These are phyloP conservation scores for Nyctalus aviator DNA, from an alignment of 2,797 vertebrate species.

Conservation along the genomic window DNA sequence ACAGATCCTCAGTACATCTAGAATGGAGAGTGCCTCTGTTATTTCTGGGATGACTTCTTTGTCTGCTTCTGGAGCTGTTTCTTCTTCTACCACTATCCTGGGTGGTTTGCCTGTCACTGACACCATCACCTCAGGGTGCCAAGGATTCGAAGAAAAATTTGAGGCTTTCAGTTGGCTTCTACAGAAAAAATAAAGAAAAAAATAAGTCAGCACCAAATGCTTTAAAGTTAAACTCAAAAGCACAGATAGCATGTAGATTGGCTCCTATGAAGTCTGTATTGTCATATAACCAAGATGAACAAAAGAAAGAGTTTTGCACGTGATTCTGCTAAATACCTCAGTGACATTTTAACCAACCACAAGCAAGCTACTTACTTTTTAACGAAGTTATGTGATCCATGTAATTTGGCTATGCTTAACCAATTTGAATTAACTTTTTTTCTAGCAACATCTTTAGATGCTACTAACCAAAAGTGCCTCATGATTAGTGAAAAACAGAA, in stretches of 20 bases:
- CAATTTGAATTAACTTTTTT: constrained; percentile 41
- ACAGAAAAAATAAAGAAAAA: constrained; percentile 30
- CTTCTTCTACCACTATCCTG: not conserved
- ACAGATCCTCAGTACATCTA: constrained; percentile 86
- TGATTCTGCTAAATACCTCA: constrained; percentile 5
- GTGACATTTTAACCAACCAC: not conserved
- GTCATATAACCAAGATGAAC: not conserved
- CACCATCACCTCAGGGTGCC: constrained; percentile 23
- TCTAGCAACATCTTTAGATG: constrained; percentile 10
- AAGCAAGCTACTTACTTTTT: not conserved
- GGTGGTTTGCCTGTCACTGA: constrained; percentile 54
- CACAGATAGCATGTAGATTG: not conserved
- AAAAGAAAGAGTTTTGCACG: not conserved
- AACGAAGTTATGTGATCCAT: not conserved
- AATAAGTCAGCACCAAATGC: not conserved
- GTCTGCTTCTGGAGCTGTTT: not conserved
- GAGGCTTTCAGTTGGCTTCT: not conserved
- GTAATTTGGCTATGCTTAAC: not conserved
- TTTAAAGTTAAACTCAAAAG: constrained; percentile 32
- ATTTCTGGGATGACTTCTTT: constrained; percentile 41
- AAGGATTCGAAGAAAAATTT: not conserved
- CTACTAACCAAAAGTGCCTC: not conserved
- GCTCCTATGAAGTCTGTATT: not conserved
- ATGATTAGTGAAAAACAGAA: not conserved
- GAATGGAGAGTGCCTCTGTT: constrained; percentile 71